These are phyloP conservation scores for Morbakka virulenta DNA, from an alignment of 30 jellyfish, hydroid and myxozoan genomes.

Conservation along the genomic window DNA sequence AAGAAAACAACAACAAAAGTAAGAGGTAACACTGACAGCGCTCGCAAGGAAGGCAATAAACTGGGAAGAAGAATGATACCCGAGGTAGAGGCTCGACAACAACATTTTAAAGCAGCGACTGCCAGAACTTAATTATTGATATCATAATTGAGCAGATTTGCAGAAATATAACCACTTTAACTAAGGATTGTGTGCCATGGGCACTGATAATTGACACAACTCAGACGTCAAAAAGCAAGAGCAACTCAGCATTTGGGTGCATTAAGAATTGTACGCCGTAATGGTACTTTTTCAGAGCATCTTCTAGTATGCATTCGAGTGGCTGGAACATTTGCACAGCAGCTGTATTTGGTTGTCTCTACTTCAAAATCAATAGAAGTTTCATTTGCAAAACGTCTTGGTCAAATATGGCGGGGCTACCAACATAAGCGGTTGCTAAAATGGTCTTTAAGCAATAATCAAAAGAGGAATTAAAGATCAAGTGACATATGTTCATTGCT, in stretches of 20 bases:
- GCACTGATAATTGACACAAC: conserved; percentile 32
- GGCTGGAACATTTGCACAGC: conserved; percentile 22
- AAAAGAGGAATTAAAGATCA: conserved; percentile 9
- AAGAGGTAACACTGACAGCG: no score
- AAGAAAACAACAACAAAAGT: no score
- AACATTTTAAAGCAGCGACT: conserved; percentile 24
- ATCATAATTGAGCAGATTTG: conserved; percentile 10
- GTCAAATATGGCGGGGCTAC: no score
- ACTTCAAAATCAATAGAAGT: neutral
- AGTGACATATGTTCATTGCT: conserved; percentile 31
- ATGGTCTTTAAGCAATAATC: conserved; percentile 31
- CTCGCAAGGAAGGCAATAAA: no score
- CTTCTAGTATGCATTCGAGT: conserved; percentile 10
- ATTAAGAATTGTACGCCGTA: conserved; percentile 14
- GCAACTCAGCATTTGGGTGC: conserved; percentile 43
- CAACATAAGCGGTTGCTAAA: conserved; percentile 20
- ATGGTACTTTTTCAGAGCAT: conserved; percentile 28
- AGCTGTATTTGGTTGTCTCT: neutral
- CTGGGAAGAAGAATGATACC: no score
- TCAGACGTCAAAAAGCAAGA: conserved; percentile 33
- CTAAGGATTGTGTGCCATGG: conserved; percentile 25
- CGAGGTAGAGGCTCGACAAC: conserved; percentile 39
- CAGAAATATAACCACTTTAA: neutral
- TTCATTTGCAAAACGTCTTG: conserved; percentile 26
- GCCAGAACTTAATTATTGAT: conserved; percentile 30